Percentiles rank a stretch among this genome's conserved stretches.
These are phyloP conservation scores for Regulus satrapa DNA, from an alignment of 2,113 vertebrate species.

Conservation along the genomic window DNA sequence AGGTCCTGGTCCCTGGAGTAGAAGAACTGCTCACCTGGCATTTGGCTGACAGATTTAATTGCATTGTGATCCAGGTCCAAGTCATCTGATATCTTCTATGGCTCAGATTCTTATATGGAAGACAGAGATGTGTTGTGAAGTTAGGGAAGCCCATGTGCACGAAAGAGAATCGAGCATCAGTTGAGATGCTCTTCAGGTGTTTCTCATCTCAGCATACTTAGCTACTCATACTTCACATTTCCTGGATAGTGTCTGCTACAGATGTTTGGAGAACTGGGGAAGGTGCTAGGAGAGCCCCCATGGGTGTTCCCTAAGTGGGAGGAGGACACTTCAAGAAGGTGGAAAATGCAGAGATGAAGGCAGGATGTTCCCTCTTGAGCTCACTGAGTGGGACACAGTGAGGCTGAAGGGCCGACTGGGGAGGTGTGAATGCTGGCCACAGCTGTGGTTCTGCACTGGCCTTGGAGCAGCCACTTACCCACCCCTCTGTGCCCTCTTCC, in stretches of 20 bases:
- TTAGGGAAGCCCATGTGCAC: not conserved
- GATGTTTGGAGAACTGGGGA: not conserved
- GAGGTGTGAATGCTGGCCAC: not conserved
- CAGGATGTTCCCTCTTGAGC: not conserved
- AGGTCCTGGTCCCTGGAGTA: not conserved
- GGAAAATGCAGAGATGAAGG: not conserved
- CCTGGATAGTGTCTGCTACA: not conserved
- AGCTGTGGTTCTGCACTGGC: not conserved
- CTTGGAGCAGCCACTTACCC: not conserved
- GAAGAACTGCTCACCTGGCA: not conserved
- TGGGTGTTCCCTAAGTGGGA: not conserved
- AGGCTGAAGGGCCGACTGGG: not conserved
- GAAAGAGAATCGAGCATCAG: not conserved
- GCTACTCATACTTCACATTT: not conserved
- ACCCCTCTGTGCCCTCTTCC: not conserved
- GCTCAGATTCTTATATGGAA: not conserved
- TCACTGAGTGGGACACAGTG: fast-evolving
- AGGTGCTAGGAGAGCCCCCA: not conserved
- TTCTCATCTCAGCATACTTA: not conserved
- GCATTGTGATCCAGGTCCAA: not conserved
- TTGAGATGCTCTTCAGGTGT: not conserved
- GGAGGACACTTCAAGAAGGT: not conserved
- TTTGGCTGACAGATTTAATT: not conserved
- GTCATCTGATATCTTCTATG: not conserved
- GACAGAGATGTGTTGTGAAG: not conserved